Evolutionary conservation across 2,113 vertebrate species (phyloP).

Genomic region (Pelvicachromis taeniatus): DNA sequence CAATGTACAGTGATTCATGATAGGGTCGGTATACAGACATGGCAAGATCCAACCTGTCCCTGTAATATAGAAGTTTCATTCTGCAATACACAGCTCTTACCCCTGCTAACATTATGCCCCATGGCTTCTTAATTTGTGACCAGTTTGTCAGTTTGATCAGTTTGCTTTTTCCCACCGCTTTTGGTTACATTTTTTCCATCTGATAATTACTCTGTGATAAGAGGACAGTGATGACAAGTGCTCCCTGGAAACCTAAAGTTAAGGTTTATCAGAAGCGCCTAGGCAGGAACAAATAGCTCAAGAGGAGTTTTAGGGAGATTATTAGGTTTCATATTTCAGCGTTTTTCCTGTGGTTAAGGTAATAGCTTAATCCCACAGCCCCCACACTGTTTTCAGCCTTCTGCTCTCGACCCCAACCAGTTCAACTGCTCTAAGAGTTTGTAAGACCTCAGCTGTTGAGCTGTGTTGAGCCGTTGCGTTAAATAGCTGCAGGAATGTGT

Average conservation of each 20-base stretch:
- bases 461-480: slow-evolving; percentile 49
- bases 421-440: slow-evolving; percentile 18
- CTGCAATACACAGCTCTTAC: not conserved
- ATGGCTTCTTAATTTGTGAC: not conserved
- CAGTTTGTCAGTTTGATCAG: not conserved
- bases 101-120: not conserved
- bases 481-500: slow-evolving; percentile 68
- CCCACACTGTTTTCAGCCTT: slow-evolving; percentile 18
- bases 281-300: not conserved
- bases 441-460: slow-evolving; percentile 67
- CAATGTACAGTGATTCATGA: not conserved
- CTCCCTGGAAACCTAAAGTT: not conserved
- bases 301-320: not conserved
- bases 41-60: slow-evolving; percentile 22
- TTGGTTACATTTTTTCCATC: not conserved
- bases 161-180: not conserved
- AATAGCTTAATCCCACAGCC: slow-evolving; percentile 45
- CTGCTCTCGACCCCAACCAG: slow-evolving; percentile 7
- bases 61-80: not conserved
- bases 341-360: slow-evolving; percentile 50
- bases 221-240: not conserved
- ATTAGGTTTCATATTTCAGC: slow-evolving; percentile 44
- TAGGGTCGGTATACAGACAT: not conserved
- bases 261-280: not conserved
- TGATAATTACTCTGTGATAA: not conserved